A percentile compares a stretch with the other conserved stretches of the same genome.
phyloP scores from a whole-genome alignment of 2,888 invertebrate species.

The Polia nebulosa region DNA sequence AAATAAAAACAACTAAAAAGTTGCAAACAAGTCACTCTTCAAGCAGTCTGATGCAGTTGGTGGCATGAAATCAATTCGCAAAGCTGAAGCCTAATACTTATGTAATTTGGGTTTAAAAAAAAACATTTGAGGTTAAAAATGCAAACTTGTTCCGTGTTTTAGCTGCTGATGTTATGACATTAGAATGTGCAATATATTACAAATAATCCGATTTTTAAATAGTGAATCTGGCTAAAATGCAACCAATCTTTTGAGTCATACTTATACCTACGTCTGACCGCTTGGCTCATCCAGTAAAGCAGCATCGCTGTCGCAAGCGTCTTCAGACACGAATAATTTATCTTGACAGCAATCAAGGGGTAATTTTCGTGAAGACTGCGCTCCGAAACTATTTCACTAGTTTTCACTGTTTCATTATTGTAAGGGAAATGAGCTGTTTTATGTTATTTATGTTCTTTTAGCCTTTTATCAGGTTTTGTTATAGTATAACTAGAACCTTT shows the following conservation, averaged over 20 bases:
- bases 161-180: no score
- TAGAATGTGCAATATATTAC: no score
- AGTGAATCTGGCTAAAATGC: neutral
- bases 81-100: no score
- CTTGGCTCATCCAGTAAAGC: conserved; percentile 65
- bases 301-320: conserved; percentile 64
- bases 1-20: no score
- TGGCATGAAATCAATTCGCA: no score
- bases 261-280: neutral
- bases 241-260: neutral
- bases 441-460: conserved; percentile 39
- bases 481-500: no score
- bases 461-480: neutral
- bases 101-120: no score
- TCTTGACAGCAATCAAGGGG: conserved; percentile 87
- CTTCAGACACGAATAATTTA: conserved; percentile 86
- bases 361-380: conserved; percentile 85
- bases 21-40: no score
- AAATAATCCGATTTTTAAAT: neutral
- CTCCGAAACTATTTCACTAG: conserved; percentile 80
- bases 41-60: no score
- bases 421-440: conserved; percentile 68
- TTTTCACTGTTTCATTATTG: conserved; percentile 74
- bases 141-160: neutral
- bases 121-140: neutral